Base-by-base conservation (phyloP, 2,113 vertebrate genomes). In the Ranitomeya variabilis region DNA sequence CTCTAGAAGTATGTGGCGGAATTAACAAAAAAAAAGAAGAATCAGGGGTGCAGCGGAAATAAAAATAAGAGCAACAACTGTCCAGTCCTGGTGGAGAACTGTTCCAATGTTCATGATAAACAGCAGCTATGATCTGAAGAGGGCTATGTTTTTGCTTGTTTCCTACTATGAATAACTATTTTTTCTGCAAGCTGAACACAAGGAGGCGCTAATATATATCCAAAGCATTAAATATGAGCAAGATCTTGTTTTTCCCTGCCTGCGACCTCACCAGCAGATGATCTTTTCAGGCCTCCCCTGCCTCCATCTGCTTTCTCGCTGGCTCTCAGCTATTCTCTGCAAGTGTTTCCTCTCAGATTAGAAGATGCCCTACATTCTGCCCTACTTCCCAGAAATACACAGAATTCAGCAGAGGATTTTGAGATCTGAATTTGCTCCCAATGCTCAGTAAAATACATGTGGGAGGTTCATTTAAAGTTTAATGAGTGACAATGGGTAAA, bases 341-440 rank as follows among this genome's bases (percentile, higher is more conserved):
- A 78, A 88, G 87, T 82, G 31, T 84, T 84, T 83, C 71, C 71
- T 88, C 80, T 66, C 57, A 84, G 82, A 89, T 85, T 84, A 79
- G 81, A 79, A 85, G 74, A 78, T 89, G 82, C 87, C 87, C 87
- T 89, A 89, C 87, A 89, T 89, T 85, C 74, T 89, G 87, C 73
- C 87, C 87, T 89, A 89, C 73, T 89, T 89, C 87, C 73, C 60
- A 78, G 69, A 16, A 19, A 67, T 10, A 55, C 51, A 55, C 52
- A 66, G 71, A 69, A 85, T 89, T 45, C 87, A 79, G 87, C 69
- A 57, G 62, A 83, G 80, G 87, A 84, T 89, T 89, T 83, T 54
- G 26, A 80, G 80, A 88, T 88, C 80, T 64, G 79, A 88, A 51
- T 83, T 81, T 83, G 54, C 78, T 73, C 64, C 79, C 16, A 57